Conservation (phyloP, 2,888 invertebrate species). For the Eristalinus sepulchralis region DNA sequence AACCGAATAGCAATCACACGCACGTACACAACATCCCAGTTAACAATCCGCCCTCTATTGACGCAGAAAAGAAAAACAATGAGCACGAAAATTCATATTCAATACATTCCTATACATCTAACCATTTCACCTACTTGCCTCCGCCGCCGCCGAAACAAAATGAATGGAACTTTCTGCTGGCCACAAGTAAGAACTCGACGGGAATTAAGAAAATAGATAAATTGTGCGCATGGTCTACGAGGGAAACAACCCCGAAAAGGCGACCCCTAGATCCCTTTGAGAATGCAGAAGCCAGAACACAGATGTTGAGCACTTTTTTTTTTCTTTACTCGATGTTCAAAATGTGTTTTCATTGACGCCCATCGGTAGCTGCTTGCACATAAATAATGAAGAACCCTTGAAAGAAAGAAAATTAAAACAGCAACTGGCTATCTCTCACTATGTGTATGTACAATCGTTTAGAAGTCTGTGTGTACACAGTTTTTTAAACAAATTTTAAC, state of each 20-base stretch:
- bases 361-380: slow-evolving; percentile 15
- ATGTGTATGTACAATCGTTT: not conserved
- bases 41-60: slow-evolving; percentile 6
- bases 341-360: slow-evolving; percentile 39
- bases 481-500: slow-evolving; percentile 4
- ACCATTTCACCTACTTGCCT: slow-evolving; percentile 1
- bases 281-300: slow-evolving; percentile 6
- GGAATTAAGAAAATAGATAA: slow-evolving; percentile 47
- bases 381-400: slow-evolving; percentile 36
- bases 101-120: not conserved
- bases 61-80: not conserved
- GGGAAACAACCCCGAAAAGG: slow-evolving; percentile 37
- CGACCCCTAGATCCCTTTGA: not conserved
- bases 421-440: not conserved
- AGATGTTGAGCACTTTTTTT: slow-evolving; percentile 37
- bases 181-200: slow-evolving; percentile 27
- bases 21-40: not conserved
- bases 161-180: slow-evolving; percentile 30
- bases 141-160: slow-evolving; percentile 9
- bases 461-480: not conserved
- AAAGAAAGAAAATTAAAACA: slow-evolving; percentile 25
- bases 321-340: slow-evolving; percentile 26
- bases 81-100: slow-evolving; percentile 2
- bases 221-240: slow-evolving; percentile 60
- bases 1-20: not conserved